Evolutionary conservation across 1,140 invertebrate species (phyloP), one percentile per base, ranked within the genome.

Genomic region (Teleogryllus occipitalis): DNA sequence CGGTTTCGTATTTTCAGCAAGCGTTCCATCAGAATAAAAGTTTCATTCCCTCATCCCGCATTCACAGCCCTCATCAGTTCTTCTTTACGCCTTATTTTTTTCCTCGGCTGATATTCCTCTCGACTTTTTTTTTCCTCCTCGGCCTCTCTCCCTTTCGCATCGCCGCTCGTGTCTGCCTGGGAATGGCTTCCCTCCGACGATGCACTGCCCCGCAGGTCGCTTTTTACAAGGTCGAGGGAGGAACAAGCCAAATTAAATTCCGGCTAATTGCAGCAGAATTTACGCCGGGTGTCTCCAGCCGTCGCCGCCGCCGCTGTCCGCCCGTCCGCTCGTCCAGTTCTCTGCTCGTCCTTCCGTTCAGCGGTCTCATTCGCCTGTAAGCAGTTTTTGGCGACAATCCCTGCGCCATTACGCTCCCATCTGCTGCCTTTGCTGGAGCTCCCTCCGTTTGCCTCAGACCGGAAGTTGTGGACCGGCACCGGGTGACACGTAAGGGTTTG

Each of bases 211-310:
- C 54, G 54, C 54, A 14, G 54, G 54, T 18, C 54, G 54, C 54
- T 18, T 14, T 65, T 18, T 10, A 14, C 54, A 65, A 10, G 10
- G 54, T 65, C 54, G 54, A 18, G 54, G 54, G 54, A 65, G 54
- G 54, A 65, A 65, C 54, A 65, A 65, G 54, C 54, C 54, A 65
- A 65, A 65, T 65, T 65, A 65, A 65, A 65, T 65, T 65, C 54
- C 18, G 54, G 54, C 54, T 65, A 65, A 65, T 65, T 65, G 54
- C 54, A 14, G 54, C 54, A 65, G 54, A 65, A 65, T 65, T 65
- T 65, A 65, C 54, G 54, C 54, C 18, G 54, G 54, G 54, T 18
- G 54, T 18, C 10, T 65, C 54, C 54, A 39, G 27, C 27, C 27
- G 27, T 39, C 27, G 27, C 1, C 27, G 27, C 27, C 27, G 5